phyloP scores from a whole-genome alignment of 2,113 vertebrate genomes.

The Sander lucioperca region DNA sequence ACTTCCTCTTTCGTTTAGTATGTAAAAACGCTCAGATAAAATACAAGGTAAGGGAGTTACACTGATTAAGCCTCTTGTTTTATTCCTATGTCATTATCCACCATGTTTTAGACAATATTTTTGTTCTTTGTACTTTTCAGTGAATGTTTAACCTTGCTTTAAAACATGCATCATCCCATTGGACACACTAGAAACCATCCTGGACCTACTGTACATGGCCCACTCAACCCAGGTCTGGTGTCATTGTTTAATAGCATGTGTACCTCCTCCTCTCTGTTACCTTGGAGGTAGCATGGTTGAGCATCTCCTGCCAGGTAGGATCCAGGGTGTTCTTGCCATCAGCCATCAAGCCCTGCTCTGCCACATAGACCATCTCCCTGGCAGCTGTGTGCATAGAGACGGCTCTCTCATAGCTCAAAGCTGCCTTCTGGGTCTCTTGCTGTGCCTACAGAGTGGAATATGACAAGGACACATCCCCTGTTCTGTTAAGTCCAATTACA shows the following conservation, averaged over 20 bases:
- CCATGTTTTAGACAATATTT: not conserved
- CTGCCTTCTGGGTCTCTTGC: constrained; percentile 96
- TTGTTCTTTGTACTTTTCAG: not conserved
- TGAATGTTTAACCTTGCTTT: not conserved
- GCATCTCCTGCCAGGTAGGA: constrained; percentile 98
- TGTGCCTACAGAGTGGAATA: constrained; percentile 86
- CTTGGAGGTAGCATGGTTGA: constrained; percentile 95
- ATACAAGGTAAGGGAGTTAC: not conserved
- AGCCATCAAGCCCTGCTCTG: constrained; percentile 93
- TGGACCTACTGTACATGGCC: not conserved
- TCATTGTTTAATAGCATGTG: not conserved
- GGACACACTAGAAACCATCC: not conserved
- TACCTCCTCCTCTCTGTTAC: constrained; percentile 70
- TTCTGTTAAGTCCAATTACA: not conserved
- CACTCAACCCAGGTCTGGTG: not conserved
- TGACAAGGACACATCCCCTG: not conserved
- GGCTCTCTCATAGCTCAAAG: constrained; percentile 91
- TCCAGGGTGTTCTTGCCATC: constrained; percentile 92
- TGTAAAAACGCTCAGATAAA: constrained; percentile 4
- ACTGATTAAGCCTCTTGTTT: not conserved
- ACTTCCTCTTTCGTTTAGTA: not conserved
- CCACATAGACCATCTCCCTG: constrained; percentile 96
- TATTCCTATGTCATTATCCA: not conserved
- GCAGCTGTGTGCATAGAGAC: constrained; percentile 96
- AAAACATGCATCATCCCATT: not conserved